Percentiles rank a stretch among this genome's conserved stretches.
These are phyloP conservation scores for Folsomia candida DNA, from an alignment of 2,888 invertebrate genomes.

Conservation along the genomic window DNA sequence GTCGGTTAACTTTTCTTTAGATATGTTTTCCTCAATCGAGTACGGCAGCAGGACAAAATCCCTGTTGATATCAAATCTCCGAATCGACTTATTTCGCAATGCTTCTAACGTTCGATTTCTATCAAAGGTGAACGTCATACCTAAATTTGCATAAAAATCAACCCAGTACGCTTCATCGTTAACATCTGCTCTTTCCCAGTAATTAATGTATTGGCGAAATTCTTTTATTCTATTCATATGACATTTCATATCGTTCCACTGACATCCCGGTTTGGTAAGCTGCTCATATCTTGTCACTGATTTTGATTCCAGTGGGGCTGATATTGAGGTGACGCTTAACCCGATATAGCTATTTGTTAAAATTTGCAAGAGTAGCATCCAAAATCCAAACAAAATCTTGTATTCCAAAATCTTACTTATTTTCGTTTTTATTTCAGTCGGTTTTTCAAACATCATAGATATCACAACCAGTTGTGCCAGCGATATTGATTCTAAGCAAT, in stretches of 20 bases:
- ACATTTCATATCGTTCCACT: neutral
- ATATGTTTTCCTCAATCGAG: no score
- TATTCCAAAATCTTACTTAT: neutral
- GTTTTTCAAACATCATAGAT: neutral
- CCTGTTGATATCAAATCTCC: neutral
- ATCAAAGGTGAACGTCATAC: neutral
- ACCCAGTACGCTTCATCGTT: neutral
- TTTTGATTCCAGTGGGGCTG: neutral
- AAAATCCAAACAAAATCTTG: neutral
- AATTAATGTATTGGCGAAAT: neutral
- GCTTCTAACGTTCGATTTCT: neutral
- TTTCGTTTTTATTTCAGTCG: neutral
- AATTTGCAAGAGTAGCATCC: neutral
- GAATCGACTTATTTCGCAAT: neutral
- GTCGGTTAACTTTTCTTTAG: no score
- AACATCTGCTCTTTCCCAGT: neutral
- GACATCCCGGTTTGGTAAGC: neutral
- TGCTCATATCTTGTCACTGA: neutral
- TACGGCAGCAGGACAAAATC: neutral
- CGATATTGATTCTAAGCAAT: no score
- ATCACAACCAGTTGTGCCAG: no score
- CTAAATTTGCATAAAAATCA: neutral
- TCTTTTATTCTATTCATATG: neutral
- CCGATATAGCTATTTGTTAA: neutral
- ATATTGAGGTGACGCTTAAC: neutral